Conservation (phyloP, 2,888 invertebrate species). For the Epistrophe grossulariae region DNA sequence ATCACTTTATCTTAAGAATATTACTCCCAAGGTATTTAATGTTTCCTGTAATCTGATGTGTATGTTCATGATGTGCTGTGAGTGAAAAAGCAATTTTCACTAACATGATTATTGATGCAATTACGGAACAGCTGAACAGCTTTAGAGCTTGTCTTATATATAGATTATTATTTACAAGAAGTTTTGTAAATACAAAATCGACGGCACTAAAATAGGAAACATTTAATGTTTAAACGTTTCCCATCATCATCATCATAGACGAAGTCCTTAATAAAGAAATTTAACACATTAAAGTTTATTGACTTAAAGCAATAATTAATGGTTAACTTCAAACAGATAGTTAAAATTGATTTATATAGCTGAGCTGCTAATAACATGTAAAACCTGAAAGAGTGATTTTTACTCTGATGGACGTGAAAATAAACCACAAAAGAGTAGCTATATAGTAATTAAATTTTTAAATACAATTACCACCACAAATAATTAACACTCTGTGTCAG, state of each 20-base stretch:
- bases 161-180: background rate
- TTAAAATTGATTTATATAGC: slow-evolving; percentile 14
- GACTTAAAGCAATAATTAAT: slow-evolving; percentile 12
- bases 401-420: background rate
- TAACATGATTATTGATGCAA: slow-evolving; percentile 3
- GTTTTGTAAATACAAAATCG: background rate
- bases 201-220: background rate
- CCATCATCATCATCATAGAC: background rate
- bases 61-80: background rate
- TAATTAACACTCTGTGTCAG: background rate
- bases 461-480: background rate
- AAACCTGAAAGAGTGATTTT: slow-evolving; percentile 1
- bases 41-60: slow-evolving; percentile 18
- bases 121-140: background rate
- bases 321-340: slow-evolving; percentile 21
- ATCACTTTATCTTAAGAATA: background rate
- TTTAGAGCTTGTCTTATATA: background rate
- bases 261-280: slow-evolving; percentile 19
- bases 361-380: background rate
- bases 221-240: background rate
- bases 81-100: background rate
- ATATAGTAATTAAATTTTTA: background rate
- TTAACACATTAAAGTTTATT: slow-evolving; percentile 18
- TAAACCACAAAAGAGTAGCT: too few species aligned
- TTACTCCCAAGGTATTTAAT: background rate